Evolutionary conservation across 2,888 invertebrate genomes (phyloP).

Genomic region (Hydropsyche betteni): DNA sequence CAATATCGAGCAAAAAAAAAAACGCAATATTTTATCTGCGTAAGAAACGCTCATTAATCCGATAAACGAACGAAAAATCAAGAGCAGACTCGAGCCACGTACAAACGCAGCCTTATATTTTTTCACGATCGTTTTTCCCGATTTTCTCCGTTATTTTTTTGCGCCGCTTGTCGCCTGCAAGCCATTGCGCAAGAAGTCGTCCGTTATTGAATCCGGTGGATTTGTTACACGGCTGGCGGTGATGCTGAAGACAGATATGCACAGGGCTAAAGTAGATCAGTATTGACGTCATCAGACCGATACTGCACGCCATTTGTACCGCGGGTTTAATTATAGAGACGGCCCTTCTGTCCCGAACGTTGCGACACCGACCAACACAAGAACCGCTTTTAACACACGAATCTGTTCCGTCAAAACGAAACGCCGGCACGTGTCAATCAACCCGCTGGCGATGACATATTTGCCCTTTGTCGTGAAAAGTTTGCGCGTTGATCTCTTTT

Average conservation of each 20-base stretch:
- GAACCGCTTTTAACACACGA: too few relatives aligned
- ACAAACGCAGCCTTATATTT: too few relatives aligned
- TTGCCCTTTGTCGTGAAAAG: too few relatives aligned
- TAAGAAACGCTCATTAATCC: too few relatives aligned
- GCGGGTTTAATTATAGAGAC: slow-evolving; percentile 33
- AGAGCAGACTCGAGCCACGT: too few relatives aligned
- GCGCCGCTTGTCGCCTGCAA: slow-evolving; percentile 5
- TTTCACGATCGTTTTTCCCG: background rate
- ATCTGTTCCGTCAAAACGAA: background rate
- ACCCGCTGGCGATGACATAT: background rate
- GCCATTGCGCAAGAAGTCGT: slow-evolving; percentile 11
- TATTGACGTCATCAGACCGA: slow-evolving; percentile 42
- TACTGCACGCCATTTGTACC: slow-evolving; percentile 42
- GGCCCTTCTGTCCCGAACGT: slow-evolving; percentile 37
- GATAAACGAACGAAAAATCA: too few relatives aligned
- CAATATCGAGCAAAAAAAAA: too few relatives aligned
- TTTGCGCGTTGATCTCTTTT: too few relatives aligned
- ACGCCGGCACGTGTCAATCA: slow-evolving; percentile 5
- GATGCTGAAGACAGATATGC: slow-evolving; percentile 37
- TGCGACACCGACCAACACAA: slow-evolving; percentile 10
- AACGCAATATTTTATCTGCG: too few relatives aligned
- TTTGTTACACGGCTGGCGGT: slow-evolving; percentile 31
- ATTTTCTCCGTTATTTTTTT: background rate
- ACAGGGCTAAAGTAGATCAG: slow-evolving; percentile 43
- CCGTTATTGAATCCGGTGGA: slow-evolving; percentile 32